Base-by-base conservation (phyloP, 1,140 invertebrate genomes). In the Neodiprion pinetum region DNA sequence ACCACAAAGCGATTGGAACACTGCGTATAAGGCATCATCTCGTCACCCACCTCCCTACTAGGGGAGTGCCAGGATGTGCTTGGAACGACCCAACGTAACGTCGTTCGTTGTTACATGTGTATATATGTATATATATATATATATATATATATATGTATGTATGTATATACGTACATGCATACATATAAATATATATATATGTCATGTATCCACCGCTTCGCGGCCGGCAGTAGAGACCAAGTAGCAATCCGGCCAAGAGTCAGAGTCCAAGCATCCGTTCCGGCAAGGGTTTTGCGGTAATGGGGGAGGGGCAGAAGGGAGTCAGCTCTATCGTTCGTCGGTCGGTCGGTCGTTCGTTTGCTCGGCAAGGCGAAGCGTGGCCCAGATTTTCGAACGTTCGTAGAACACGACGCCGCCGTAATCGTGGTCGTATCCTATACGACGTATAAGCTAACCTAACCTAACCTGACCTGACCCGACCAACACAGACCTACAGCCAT, bases 51-150 rank as follows among this genome's bases (percentile, higher is more conserved):
- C 78, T 79, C 80, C 81, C 80, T 76, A 76, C 81, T 82, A 83
- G 86, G 86, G 86, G 86, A 87, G 86, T 88, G 86, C 86, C 87
- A 87, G 87, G 87, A 87, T 87, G 86, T 86, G 87, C 85, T 88
- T 84, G 87, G 85, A 87, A 88, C 86, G 86, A 85, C 82, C 7
- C 17, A 21, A 65, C 12, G 17, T 65, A 65, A 14, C 17, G 12
- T 14, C 61, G 61, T 65, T 65, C 12, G 61, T 7, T 14, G 61
- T 73, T 50, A 10, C 53, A 14, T 66, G 5, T 21, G 21, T 65
- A 48, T n/a, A 72, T 72, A 70, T 75, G 70, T 74, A 70, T 70
- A 23, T 67, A 23, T 65, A 61, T 48, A 68, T 0, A 17, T 48
- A 40, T 72, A 67, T 21, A 50, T 7, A 50, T 48, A n/a, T 67